A percentile compares a stretch with the other conserved stretches of the same genome.
Evolutionary conservation across 2,888 invertebrate species (phyloP).

Genomic region (Bruchidius siliquastri): DNA sequence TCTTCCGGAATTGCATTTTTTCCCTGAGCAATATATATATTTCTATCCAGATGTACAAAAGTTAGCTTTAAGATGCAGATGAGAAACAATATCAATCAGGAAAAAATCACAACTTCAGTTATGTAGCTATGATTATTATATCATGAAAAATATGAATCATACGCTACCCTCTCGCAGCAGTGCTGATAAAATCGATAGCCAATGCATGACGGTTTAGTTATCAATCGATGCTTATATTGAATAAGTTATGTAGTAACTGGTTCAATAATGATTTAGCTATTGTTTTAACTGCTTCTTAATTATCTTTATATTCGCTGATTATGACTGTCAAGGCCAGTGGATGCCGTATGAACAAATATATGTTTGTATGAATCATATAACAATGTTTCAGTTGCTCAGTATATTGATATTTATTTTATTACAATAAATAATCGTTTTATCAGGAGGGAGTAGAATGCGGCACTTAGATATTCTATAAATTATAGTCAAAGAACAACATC

Average conservation of each 20-base stretch:
- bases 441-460: neutral
- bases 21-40: too few relatives aligned
- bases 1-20: too few relatives aligned
- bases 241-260: neutral
- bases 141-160: too few relatives aligned
- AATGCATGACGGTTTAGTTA: neutral
- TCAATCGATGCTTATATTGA: neutral
- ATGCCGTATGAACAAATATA: neutral
- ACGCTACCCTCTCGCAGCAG: neutral
- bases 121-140: too few relatives aligned
- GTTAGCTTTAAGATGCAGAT: too few relatives aligned
- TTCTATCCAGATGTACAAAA: too few relatives aligned
- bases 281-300: neutral
- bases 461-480: too few relatives aligned
- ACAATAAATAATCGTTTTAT: neutral
- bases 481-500: too few relatives aligned
- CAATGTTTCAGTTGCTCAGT: neutral
- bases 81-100: too few relatives aligned
- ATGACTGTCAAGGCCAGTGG: neutral
- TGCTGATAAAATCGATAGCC: neutral
- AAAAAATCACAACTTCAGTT: too few relatives aligned
- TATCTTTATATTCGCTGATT: neutral
- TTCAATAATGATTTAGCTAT: neutral
- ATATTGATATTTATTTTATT: neutral
- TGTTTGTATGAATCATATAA: neutral